A percentile compares a stretch with the other conserved stretches of the same genome.
phyloP scores from a whole-genome alignment of 2,797 vertebrate genomes.

The Aplochiton taeniatus region DNA sequence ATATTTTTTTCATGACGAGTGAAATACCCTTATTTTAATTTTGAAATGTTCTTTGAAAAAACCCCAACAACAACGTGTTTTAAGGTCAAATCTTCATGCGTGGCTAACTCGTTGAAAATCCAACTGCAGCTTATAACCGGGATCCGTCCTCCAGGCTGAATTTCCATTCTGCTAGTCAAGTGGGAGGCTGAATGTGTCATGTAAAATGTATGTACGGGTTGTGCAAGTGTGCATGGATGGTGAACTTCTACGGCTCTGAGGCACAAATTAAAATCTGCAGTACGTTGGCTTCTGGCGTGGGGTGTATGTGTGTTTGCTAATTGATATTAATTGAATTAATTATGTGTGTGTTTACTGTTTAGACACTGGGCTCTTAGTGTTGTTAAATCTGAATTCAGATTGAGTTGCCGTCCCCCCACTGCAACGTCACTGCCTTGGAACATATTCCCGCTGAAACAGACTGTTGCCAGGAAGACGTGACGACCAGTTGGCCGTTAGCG shows the following conservation, averaged over 20 bases:
- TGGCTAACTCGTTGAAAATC: too few relatives aligned
- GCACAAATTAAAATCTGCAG: slow-evolving; percentile 13
- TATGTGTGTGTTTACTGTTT: slow-evolving; percentile 45
- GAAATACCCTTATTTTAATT: too few relatives aligned
- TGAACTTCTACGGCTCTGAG: slow-evolving; percentile 23
- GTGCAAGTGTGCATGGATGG: not conserved
- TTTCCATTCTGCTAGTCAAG: not conserved
- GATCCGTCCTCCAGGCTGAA: not conserved
- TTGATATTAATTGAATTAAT: slow-evolving; percentile 69
- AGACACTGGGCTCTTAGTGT: slow-evolving; percentile 29
- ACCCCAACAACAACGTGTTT: too few relatives aligned
- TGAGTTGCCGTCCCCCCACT: slow-evolving; percentile 28
- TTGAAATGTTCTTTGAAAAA: too few relatives aligned
- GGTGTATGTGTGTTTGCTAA: slow-evolving; percentile 45
- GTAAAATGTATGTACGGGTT: slow-evolving; percentile 5
- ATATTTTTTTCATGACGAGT: too few relatives aligned
- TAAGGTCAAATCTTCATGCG: too few relatives aligned
- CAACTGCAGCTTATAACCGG: too few relatives aligned
- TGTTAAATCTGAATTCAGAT: slow-evolving; percentile 34
- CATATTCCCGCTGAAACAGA: slow-evolving; percentile 9
- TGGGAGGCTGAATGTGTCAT: slow-evolving; percentile 1
- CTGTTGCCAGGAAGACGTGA: slow-evolving; percentile 27
- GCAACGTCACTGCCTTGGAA: slow-evolving; percentile 29
- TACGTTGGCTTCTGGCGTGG: slow-evolving; percentile 32
- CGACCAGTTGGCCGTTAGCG: not conserved